These are phyloP conservation scores for Semnornis frantzii DNA, from an alignment of 2,113 vertebrate species.

Conservation along the genomic window DNA sequence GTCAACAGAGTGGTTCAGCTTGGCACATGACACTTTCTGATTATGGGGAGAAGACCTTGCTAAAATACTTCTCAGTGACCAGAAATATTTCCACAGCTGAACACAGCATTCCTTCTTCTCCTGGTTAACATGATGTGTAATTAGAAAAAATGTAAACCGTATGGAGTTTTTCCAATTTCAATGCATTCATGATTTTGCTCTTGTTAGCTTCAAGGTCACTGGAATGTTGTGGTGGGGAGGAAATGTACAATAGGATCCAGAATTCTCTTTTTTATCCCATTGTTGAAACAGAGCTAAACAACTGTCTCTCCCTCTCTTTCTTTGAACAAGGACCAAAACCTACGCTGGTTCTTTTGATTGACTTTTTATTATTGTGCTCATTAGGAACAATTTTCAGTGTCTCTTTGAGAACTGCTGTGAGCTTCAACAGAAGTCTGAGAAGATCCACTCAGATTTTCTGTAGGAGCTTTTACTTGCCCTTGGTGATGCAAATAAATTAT, in stretches of 20 bases:
- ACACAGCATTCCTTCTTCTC: neutral
- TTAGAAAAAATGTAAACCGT: neutral
- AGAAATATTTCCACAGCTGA: conserved; percentile 7
- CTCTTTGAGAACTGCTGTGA: neutral
- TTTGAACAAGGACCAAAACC: neutral
- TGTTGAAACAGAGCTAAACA: neutral
- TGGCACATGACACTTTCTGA: neutral
- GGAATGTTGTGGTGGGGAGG: neutral
- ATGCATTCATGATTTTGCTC: neutral
- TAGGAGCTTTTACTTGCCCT: neutral
- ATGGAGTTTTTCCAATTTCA: neutral
- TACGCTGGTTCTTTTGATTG: neutral
- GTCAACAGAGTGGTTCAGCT: neutral
- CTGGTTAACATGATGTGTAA: neutral
- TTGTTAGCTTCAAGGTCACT: neutral
- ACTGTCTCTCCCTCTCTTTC: neutral
- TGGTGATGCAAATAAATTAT: neutral
- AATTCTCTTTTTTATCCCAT: neutral
- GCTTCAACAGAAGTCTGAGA: neutral
- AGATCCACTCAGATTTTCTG: neutral
- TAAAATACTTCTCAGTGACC: neutral
- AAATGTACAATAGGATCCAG: neutral
- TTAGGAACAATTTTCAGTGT: neutral
- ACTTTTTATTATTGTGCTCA: neutral
- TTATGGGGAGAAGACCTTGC: neutral